Conservation (phyloP, 35 echinoderm and acorn worm species). For the Amphiura filiformis region DNA sequence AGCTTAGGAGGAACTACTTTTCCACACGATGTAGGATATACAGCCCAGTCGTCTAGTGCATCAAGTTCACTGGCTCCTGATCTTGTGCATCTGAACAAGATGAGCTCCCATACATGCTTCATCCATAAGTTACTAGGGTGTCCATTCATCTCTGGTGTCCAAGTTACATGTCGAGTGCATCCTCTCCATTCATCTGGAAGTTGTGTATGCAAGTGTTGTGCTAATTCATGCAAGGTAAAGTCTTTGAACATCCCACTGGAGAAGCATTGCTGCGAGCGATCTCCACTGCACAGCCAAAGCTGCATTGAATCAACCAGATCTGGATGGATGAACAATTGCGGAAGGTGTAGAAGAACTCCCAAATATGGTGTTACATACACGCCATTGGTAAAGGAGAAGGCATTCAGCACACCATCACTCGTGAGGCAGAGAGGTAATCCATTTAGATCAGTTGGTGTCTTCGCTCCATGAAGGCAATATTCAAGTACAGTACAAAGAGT, state of each 20-base stretch:
- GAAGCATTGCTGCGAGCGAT: background rate
- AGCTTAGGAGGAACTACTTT: constrained; percentile 14
- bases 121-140: constrained; percentile 8
- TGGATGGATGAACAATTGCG: constrained; percentile 1
- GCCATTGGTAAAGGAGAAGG: background rate
- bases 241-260: constrained; percentile 23
- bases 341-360: background rate
- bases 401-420: constrained; percentile 3
- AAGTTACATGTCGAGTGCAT: background rate
- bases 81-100: background rate
- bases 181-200: constrained; percentile 13
- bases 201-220: background rate
- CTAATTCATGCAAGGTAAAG: constrained; percentile 21
- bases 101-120: constrained; percentile 12
- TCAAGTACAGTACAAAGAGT: background rate
- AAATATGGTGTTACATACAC: background rate
- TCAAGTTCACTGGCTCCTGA: background rate
- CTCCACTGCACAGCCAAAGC: background rate
- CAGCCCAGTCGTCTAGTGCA: background rate
- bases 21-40: constrained; percentile 5
- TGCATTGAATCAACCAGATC: background rate
- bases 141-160: constrained; percentile 3
- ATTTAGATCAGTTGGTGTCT: constrained; percentile 7
- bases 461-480: constrained; percentile 6
- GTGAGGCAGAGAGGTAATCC: constrained; percentile 19